These are phyloP conservation scores for Hypena proboscidalis DNA, from an alignment of 2,888 invertebrate species.

Conservation along the genomic window DNA sequence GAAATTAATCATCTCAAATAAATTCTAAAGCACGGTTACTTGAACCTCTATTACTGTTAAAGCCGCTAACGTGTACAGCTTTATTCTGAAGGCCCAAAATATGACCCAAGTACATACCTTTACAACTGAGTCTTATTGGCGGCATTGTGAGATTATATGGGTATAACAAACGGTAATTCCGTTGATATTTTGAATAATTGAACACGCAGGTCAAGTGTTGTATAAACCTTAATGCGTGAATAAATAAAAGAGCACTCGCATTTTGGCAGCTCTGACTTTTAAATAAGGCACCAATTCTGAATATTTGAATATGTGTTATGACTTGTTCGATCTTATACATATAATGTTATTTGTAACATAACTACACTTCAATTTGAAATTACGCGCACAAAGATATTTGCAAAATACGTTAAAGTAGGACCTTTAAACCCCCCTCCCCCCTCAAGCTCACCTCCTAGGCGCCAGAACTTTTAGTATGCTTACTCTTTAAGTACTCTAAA, in stretches of 20 bases:
- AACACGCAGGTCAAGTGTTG: slow-evolving; percentile 16
- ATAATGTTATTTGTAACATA: too few relatives aligned
- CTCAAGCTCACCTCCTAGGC: too few relatives aligned
- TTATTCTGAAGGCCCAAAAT: slow-evolving; percentile 26
- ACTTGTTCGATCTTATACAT: too few relatives aligned
- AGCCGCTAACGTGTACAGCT: slow-evolving; percentile 34
- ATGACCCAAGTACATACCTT: slow-evolving; percentile 21
- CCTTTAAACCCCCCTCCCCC: too few relatives aligned
- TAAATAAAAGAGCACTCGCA: slow-evolving; percentile 25
- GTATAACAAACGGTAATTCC: slow-evolving; percentile 29
- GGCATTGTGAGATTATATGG: slow-evolving; percentile 32
- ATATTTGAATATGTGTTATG: too few relatives aligned
- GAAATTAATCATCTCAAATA: neutral
- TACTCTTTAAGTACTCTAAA: too few relatives aligned
- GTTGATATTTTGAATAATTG: slow-evolving; percentile 37
- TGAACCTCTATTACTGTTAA: slow-evolving; percentile 15
- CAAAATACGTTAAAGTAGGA: too few relatives aligned
- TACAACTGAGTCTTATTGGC: slow-evolving; percentile 21
- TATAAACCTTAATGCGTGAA: slow-evolving; percentile 18
- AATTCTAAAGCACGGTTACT: slow-evolving; percentile 5
- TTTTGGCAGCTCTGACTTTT: slow-evolving; percentile 16
- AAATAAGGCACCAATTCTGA: too few relatives aligned
- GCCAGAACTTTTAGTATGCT: too few relatives aligned
- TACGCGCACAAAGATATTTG: too few relatives aligned
- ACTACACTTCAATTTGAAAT: too few relatives aligned